phyloP scores from a whole-genome alignment of 1,140 invertebrate species.

The Listronotus oregonensis region DNA sequence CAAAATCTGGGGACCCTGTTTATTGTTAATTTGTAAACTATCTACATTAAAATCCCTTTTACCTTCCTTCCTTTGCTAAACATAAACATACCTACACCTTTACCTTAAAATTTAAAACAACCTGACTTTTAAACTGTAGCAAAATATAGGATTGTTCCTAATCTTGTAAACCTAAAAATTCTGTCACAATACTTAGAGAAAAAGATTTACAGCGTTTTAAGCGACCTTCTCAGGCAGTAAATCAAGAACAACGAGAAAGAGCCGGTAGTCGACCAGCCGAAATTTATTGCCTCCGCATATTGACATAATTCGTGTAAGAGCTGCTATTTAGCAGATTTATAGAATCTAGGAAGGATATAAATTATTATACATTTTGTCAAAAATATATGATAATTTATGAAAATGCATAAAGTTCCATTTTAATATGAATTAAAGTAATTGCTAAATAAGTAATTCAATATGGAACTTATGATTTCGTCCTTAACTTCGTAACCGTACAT shows the following conservation, averaged over 20 bases:
- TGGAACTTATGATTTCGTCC: too few relatives aligned
- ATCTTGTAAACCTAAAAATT: slow-evolving; percentile 24
- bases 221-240: slow-evolving; percentile 34
- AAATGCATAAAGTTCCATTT: too few relatives aligned
- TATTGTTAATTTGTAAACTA: too few relatives aligned
- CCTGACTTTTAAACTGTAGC: not conserved
- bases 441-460: too few relatives aligned
- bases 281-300: slow-evolving; percentile 47
- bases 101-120: too few relatives aligned
- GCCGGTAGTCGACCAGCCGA: slow-evolving; percentile 32
- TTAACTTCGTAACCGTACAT: too few relatives aligned
- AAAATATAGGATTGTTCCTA: slow-evolving; percentile 5
- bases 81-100: too few relatives aligned
- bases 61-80: too few relatives aligned
- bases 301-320: slow-evolving; percentile 51
- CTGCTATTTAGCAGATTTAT: slow-evolving; percentile 49
- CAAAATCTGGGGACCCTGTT: too few relatives aligned
- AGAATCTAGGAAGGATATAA: slow-evolving; percentile 40
- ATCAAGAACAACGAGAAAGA: slow-evolving; percentile 28
- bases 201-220: slow-evolving; percentile 35
- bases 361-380: slow-evolving; percentile 48
- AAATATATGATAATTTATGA: slow-evolving; percentile 12
- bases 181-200: slow-evolving; percentile 28
- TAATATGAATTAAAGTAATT: too few relatives aligned
- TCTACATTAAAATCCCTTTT: too few relatives aligned